Evolutionary conservation across 2,113 vertebrate genomes (phyloP), one percentile per base, ranked within the genome.

Genomic region (Lota lota): DNA sequence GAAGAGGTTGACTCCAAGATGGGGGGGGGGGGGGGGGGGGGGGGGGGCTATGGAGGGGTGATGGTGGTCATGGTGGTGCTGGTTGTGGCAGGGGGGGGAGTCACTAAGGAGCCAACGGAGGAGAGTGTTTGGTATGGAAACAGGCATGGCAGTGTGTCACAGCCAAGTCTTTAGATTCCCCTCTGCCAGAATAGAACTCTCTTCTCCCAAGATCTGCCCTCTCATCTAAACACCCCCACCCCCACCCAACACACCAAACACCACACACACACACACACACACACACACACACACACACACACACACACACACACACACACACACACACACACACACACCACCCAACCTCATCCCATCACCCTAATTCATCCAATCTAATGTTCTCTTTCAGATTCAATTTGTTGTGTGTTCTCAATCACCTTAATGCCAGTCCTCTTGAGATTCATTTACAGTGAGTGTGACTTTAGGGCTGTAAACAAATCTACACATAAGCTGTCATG

Each of bases 61-160:
- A 61, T 73, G 70, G 69, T 66, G 74, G 74, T 66, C 75, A 19
- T 47, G 69, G 67, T 63, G 69, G 72, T 51, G 59, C 61, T 85
- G 83, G 80, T 79, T 36, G 19, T 5, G 19, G 11, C 11, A 14
- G 53, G 53, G 53, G 53, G 53, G 15, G 17, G 53, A 16, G 15
- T 17, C 12, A 15, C 50, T 53, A 17, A 40, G 59, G 63, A 66
- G 81, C 82, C 82, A 82, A 78, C 74, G 64, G 33, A 28, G 33
- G 57, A 21, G 53, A 87, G 75, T 57, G 66, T 70, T 84, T 67
- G 65, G 78, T 83, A 73, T 84, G 83, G 85, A 88, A 83, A 89
- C 87, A 89, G 86, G 74, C 84, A 81, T 63, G 81, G 79, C 84
- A 81, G 85, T 89, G 88, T 88, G 84, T 61, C 7, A 65, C 78